These are phyloP conservation scores for Drosophila equinoxialis DNA, from an alignment of 1,140 invertebrate genomes.

Conservation along the genomic window DNA sequence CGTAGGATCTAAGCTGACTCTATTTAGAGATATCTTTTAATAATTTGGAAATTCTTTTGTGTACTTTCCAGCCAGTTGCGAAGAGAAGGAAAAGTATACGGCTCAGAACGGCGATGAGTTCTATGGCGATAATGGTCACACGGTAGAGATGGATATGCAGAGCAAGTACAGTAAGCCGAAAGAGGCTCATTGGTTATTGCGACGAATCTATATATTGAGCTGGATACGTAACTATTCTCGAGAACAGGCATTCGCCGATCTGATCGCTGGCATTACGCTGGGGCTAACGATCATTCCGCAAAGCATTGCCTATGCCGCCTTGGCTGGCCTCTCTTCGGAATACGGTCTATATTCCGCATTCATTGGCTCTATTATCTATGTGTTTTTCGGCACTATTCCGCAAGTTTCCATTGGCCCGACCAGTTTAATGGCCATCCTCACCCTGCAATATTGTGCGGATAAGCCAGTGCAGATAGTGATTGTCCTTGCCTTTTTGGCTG, in stretches of 20 bases:
- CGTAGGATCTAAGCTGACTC: conserved; percentile 42
- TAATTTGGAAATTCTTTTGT: background rate
- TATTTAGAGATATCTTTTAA: no score
- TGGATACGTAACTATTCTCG: conserved; percentile 88
- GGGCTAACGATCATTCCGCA: conserved; percentile 93
- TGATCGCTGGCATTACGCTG: conserved; percentile 90
- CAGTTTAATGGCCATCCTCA: conserved; percentile 91
- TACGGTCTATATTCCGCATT: conserved; percentile 84
- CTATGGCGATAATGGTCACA: conserved; percentile 32
- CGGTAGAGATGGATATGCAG: conserved; percentile 61
- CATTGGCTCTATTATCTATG: conserved; percentile 91
- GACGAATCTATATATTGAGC: conserved; percentile 84
- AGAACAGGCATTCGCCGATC: conserved; percentile 86
- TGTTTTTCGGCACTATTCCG: conserved; percentile 94
- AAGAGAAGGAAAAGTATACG: conserved; percentile 72
- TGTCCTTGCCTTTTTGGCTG: conserved; percentile 90
- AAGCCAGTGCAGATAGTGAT: conserved; percentile 90
- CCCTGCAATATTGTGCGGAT: conserved; percentile 88
- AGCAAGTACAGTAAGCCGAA: conserved; percentile 65
- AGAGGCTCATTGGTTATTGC: conserved; percentile 67
- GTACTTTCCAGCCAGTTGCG: conserved; percentile 56
- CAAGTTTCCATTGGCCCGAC: conserved; percentile 96
- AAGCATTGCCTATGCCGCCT: conserved; percentile 91
- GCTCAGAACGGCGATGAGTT: conserved; percentile 60
- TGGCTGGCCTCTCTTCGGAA: conserved; percentile 89